Evolutionary conservation across 2,888 invertebrate species (phyloP).

Genomic region (Pedicia rivosa): DNA sequence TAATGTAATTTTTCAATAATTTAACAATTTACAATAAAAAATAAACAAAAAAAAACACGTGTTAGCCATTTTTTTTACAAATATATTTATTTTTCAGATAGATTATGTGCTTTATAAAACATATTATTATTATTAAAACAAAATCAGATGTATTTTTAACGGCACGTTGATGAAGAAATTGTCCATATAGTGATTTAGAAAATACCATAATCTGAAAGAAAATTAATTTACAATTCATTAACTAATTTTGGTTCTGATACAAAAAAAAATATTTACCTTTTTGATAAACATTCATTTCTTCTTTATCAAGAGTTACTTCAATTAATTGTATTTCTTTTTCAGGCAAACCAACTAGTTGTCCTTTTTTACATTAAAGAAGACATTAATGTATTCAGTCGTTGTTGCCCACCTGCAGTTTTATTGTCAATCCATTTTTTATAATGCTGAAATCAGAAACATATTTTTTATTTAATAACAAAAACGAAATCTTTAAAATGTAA

Average conservation of each 20-base stretch:
- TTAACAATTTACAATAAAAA: no score
- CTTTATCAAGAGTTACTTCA: conserved; percentile 44
- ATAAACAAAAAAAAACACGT: no score
- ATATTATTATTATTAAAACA: conserved; percentile 29
- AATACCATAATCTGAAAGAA: conserved; percentile 37
- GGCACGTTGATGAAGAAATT: conserved; percentile 58
- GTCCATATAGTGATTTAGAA: conserved; percentile 58
- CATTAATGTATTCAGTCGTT: conserved; percentile 70
- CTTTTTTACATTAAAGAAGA: conserved; percentile 62
- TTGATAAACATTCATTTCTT: conserved; percentile 65
- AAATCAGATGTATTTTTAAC: conserved; percentile 35
- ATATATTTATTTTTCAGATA: no score
- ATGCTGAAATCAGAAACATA: conserved; percentile 32
- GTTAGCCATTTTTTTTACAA: no score
- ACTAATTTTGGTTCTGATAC: no score
- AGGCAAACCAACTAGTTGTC: conserved; percentile 45
- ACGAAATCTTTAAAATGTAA: background rate
- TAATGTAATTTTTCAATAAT: no score
- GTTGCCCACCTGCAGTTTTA: conserved; percentile 58
- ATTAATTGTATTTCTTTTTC: conserved; percentile 38
- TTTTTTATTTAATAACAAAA: background rate
- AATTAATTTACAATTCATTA: no score
- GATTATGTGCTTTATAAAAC: conserved; percentile 47
- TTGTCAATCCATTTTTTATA: conserved; percentile 91
- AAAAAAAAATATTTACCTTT: conserved; percentile 30